phyloP scores from a whole-genome alignment of 2,113 vertebrate species.

The Caranx melampygus region DNA sequence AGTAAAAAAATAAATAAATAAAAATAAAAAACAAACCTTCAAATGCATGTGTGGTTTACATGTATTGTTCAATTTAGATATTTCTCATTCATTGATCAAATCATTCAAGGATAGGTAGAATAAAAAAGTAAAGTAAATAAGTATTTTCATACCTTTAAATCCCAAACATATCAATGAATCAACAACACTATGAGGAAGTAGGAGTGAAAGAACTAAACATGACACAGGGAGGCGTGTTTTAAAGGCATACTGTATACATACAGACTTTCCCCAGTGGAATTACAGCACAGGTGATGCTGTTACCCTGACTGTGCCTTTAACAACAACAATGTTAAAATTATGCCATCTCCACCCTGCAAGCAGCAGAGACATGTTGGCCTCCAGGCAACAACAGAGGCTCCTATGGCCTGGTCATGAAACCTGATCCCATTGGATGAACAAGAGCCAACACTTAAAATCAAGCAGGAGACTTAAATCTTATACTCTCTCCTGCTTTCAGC shows the following conservation, averaged over 20 bases:
- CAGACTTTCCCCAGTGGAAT: not conserved
- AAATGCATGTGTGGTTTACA: not conserved
- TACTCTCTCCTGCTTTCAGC: too few species aligned
- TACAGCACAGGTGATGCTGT: not conserved
- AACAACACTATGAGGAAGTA: not conserved
- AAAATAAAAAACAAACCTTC: not conserved
- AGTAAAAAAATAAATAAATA: not conserved
- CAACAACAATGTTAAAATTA: not conserved
- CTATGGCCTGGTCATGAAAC: too few species aligned
- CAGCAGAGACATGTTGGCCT: too few species aligned
- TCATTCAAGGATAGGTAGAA: not conserved
- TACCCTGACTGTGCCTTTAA: conserved; percentile 15
- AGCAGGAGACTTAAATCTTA: too few species aligned
- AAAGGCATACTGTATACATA: not conserved
- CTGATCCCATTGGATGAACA: too few species aligned
- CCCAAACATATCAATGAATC: not conserved
- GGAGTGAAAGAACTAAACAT: not conserved
- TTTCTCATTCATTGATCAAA: not conserved
- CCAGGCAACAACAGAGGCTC: too few species aligned
- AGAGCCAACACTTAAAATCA: too few species aligned
- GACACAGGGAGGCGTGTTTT: not conserved
- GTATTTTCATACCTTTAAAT: conserved; percentile 13
- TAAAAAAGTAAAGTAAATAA: not conserved
- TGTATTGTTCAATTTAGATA: too few species aligned
- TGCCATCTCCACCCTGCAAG: too few species aligned